phyloP scores from a whole-genome alignment of 2,113 vertebrate species.

The Sturnus vulgaris region DNA sequence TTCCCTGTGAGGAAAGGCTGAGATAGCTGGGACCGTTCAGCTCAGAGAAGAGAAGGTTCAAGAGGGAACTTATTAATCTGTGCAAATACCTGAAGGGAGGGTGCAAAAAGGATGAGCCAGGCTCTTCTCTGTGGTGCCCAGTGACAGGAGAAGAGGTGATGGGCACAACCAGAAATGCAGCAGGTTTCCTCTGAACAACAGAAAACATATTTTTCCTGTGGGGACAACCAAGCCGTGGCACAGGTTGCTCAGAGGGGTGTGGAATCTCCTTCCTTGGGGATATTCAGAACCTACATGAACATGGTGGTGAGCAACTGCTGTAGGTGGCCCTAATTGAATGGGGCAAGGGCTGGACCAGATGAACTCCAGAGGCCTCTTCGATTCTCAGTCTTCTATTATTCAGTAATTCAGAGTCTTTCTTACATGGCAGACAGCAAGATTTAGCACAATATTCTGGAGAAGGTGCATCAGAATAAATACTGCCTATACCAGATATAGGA shows the following conservation, averaged over 20 bases:
- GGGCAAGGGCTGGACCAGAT: fast-evolving
- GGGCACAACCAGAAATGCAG: not conserved
- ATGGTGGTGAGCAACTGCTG: not conserved
- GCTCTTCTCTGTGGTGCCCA: not conserved
- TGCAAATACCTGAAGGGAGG: not conserved
- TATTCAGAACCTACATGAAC: not conserved
- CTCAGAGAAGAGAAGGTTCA: not conserved
- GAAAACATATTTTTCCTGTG: not conserved
- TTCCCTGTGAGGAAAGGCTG: not conserved
- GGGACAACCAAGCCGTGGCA: fast-evolving
- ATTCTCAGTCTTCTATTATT: not conserved
- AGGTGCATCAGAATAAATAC: not conserved
- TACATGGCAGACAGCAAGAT: not conserved
- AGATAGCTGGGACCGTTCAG: not conserved
- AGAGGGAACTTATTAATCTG: not conserved
- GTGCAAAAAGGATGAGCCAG: not conserved
- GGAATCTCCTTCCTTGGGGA: not conserved
- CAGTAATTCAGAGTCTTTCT: not conserved
- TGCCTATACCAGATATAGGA: not conserved
- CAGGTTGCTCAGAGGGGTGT: not conserved
- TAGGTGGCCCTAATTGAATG: not conserved
- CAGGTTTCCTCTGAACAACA: not conserved
- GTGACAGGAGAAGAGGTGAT: not conserved
- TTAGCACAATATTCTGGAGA: not conserved
- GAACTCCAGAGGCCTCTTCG: not conserved